A percentile compares a stretch with the other conserved stretches of the same genome.
Evolutionary conservation across 2,888 invertebrate species (phyloP).

Genomic region (Autographa pulchrina): DNA sequence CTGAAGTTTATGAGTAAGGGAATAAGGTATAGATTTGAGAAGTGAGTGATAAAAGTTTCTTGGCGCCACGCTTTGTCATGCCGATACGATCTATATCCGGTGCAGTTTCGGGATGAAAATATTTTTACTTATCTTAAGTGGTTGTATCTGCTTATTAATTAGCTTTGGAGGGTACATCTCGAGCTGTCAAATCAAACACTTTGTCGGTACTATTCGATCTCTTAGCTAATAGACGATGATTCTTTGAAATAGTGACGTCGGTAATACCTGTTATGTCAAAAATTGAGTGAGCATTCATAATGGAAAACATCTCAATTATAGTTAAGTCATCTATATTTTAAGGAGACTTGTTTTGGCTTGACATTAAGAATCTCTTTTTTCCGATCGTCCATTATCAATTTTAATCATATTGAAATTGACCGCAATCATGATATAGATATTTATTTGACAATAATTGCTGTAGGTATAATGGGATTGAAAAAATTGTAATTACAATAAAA

Average conservation of each 20-base stretch:
- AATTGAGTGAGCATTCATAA: slow-evolving; percentile 55
- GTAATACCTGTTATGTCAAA: slow-evolving; percentile 65
- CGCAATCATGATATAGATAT: slow-evolving; percentile 19
- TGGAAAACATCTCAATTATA: slow-evolving; percentile 50
- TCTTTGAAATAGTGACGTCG: slow-evolving; percentile 75
- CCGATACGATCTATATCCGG: slow-evolving; percentile 88
- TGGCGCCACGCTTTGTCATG: slow-evolving; percentile 89
- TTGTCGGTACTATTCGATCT: slow-evolving; percentile 78
- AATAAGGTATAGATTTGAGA: slow-evolving; percentile 59
- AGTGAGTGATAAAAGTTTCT: slow-evolving; percentile 60
- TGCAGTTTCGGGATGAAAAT: slow-evolving; percentile 89
- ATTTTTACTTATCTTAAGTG: slow-evolving; percentile 89
- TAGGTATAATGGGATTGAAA: neutral
- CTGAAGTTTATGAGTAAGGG: neutral
- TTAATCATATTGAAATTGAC: slow-evolving; percentile 26
- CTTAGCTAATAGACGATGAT: slow-evolving; percentile 82
- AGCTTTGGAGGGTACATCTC: slow-evolving; percentile 83
- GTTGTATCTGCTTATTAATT: slow-evolving; percentile 90
- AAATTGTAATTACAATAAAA: neutral
- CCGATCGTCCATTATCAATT: slow-evolving; percentile 5
- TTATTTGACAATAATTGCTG: slow-evolving; percentile 20
- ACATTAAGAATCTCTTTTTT: slow-evolving; percentile 49
- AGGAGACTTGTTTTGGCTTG: slow-evolving; percentile 45
- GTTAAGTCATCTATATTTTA: slow-evolving; percentile 62
- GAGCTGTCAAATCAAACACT: slow-evolving; percentile 88